Base-by-base conservation (phyloP, 2,888 invertebrate species). In the Ferdinandea cuprea region DNA sequence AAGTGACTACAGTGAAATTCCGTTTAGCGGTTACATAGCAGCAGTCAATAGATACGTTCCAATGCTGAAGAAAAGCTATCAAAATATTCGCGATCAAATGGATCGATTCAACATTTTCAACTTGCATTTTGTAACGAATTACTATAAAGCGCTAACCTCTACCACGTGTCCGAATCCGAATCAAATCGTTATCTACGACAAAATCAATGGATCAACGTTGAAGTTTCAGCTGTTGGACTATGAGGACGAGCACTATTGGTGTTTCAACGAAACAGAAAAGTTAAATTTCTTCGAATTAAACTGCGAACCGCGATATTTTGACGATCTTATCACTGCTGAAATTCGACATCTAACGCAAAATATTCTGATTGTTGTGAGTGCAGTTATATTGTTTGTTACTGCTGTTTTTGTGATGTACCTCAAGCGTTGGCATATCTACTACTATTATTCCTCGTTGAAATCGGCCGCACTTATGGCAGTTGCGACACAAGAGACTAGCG, bases 371-470 rank as follows among this genome's bases (percentile, higher is more conserved):
- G 84, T 84, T 1, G 25, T 88, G 3, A 86, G 86, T 4, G 73
- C 85, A 9, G 13, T 89, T 6, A 15, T 88, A 11, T 86, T 85
- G 0, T 2, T 88, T 0, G 77, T 66, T 0, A 72, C 87, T 11
- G 30, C 88, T 1, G 86, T 86, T 6, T 61, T 87, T 5, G 54
- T 91, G 0, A 85, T 91, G 5, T 92, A 92, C 72, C 87, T 92
- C 59, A 93, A 93, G 81, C 92, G 93, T 76, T 92, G 93, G 87
- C 91, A 92, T 73, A 90, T 93, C 7, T 92, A 92, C 85, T 93
- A 94, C 86, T 94, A 92, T 85, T 92, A 91, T 46, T 92, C 93
- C 7, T 92, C 92, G 0, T 86, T 94, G 17, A 93, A 92, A 86
- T 93, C 94, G 76, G 92, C 93, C 0, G 92, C 93, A 0, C 88